phyloP scores from a whole-genome alignment of 2,888 invertebrate genomes.

The Chesias legatella region DNA sequence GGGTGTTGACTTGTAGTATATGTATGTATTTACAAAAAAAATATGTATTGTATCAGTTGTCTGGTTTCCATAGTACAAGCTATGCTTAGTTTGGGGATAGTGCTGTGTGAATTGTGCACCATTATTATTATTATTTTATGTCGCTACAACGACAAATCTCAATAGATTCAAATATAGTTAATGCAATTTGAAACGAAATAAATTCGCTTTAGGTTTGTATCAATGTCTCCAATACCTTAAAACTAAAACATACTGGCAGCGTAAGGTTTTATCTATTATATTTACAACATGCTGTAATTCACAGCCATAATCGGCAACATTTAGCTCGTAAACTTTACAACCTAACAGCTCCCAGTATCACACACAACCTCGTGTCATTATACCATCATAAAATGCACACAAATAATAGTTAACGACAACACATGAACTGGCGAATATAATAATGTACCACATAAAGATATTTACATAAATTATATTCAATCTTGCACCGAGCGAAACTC shows the following conservation, averaged over 20 bases:
- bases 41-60: too few relatives aligned
- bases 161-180: too few relatives aligned
- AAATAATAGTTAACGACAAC: slow-evolving; percentile 18
- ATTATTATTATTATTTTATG: too few relatives aligned
- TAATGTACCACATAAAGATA: slow-evolving; percentile 22
- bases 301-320: too few relatives aligned
- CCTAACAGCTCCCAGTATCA: slow-evolving; percentile 9
- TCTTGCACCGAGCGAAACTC: slow-evolving; percentile 22
- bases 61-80: too few relatives aligned
- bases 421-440: slow-evolving; percentile 16
- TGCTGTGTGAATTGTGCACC: too few relatives aligned
- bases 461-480: slow-evolving; percentile 25
- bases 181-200: neutral
- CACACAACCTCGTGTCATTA: slow-evolving; percentile 21
- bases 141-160: too few relatives aligned
- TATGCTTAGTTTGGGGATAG: too few relatives aligned
- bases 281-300: neutral
- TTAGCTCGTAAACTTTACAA: too few relatives aligned
- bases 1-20: too few relatives aligned
- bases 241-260: slow-evolving; percentile 10
- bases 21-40: too few relatives aligned
- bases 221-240: slow-evolving; percentile 20
- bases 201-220: slow-evolving; percentile 4
- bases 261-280: slow-evolving; percentile 7
- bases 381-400: slow-evolving; percentile 14